Conservation (phyloP, 2,113 vertebrate species). For the Siniperca knerii region DNA sequence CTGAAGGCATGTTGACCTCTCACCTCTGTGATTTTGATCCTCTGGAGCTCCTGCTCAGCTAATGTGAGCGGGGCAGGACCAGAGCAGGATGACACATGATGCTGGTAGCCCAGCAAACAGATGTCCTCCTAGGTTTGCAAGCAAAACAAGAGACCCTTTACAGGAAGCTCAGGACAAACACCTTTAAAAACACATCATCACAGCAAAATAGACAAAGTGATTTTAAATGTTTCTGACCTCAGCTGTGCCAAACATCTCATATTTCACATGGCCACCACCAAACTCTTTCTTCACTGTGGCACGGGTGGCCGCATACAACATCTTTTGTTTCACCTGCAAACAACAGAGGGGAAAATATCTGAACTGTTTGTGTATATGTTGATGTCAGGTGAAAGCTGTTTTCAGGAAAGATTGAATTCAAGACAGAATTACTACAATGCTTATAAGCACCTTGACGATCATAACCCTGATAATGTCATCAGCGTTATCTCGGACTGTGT, state of each 20-base stretch:
- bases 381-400: neutral
- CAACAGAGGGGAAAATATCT: neutral
- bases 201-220: neutral
- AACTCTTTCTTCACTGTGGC: slow-evolving; percentile 99
- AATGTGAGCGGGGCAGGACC: slow-evolving; percentile 93
- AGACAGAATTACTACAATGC: neutral
- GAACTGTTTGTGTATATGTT: neutral
- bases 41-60: slow-evolving; percentile 95
- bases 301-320: slow-evolving; percentile 96
- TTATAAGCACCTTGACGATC: neutral
- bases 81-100: slow-evolving; percentile 89
- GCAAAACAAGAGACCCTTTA: slow-evolving; percentile 40
- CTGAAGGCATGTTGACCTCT: slow-evolving; percentile 48
- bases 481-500: neutral
- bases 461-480: neutral
- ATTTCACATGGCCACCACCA: slow-evolving; percentile 96
- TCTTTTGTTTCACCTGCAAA: slow-evolving; percentile 95
- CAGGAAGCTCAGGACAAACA: neutral
- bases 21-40: slow-evolving; percentile 97
- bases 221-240: slow-evolving; percentile 85
- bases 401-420: neutral
- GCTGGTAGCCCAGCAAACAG: slow-evolving; percentile 93
- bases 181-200: neutral
- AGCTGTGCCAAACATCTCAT: slow-evolving; percentile 94
- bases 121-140: slow-evolving; percentile 89